Base-by-base conservation (phyloP, 1,140 invertebrate genomes). In the Himalopsyche phryganea region DNA sequence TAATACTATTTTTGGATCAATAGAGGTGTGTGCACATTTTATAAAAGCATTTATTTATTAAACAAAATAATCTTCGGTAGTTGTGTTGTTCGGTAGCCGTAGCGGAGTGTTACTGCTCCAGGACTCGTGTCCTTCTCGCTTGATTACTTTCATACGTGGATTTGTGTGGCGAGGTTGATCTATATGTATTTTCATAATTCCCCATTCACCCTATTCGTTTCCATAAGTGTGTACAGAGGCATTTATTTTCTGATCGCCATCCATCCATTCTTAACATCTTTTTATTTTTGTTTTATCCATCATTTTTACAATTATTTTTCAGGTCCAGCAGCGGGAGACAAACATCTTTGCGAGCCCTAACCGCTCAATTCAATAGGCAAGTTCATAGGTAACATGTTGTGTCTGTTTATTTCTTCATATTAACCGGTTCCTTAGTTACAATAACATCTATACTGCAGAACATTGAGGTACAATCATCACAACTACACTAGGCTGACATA, bases 331-430 rank as follows among this genome's bases (percentile, higher is more conserved):
- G 55, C 41, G 59, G 61, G 47, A 18, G 46, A 6, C 56, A 63
- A 46, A 28, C 41, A 5, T 58, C 62, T 20, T 44, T 60, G 14
- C 60, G 46, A 38, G 35, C 49, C 6, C 46, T 65, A 18, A 54
- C 61, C 2, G 42, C 48, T 7, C 61, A 57, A 28, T 54, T 65
- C 33, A 61, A 50, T 36, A 65, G 61, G 32, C 53, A 65, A 41
- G 38, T 42, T 9, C 52, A 58, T 42, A 65, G 62, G 62, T 65
- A 53, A 44, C 11, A 50, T n/a, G 13, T 32, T 32, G n/a, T 6
- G 13, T 32, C 46, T 33, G 23, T 5, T 28, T 28, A 3, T 28
- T 28, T 28, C 23, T 28, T 28, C 23, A 28, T 28, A 28, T 5
- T 28, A 28, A 28, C 23, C 23, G 23, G 4, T 28, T 28, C 23